phyloP scores from a whole-genome alignment of 2,888 invertebrate species.

The Bellardia pandia region DNA sequence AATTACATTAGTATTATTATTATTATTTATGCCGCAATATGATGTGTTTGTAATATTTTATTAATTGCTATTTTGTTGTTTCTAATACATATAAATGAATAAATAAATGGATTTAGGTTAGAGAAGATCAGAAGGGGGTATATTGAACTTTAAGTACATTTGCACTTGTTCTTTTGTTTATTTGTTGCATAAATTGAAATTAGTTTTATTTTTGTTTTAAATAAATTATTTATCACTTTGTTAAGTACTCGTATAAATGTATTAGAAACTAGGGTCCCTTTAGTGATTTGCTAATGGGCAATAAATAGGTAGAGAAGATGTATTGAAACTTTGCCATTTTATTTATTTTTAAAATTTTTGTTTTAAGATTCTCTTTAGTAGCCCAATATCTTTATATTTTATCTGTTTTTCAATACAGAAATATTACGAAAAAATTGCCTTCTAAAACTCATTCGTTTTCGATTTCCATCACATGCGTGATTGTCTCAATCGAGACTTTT shows the following conservation, averaged over 20 bases:
- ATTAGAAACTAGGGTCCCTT: too few relatives aligned
- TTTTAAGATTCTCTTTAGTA: too few relatives aligned
- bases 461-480: too few relatives aligned
- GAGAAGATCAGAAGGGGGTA: neutral
- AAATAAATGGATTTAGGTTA: neutral
- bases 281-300: too few relatives aligned
- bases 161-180: constrained; percentile 27
- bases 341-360: too few relatives aligned
- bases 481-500: too few relatives aligned
- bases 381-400: too few relatives aligned
- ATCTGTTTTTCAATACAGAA: too few relatives aligned
- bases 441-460: too few relatives aligned
- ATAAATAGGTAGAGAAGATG: too few relatives aligned
- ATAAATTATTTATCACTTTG: constrained; percentile 15
- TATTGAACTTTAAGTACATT: constrained; percentile 34
- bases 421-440: too few relatives aligned
- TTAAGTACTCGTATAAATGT: neutral
- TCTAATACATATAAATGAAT: constrained; percentile 12
- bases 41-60: constrained; percentile 12
- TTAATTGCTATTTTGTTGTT: constrained; percentile 28
- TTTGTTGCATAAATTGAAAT: constrained; percentile 26
- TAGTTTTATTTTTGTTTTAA: constrained; percentile 3
- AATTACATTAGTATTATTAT: neutral
- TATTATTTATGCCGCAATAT: constrained; percentile 29
- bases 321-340: too few relatives aligned